These are phyloP conservation scores for Pararge aegeria DNA, from an alignment of 1,140 invertebrate species.

Conservation along the genomic window DNA sequence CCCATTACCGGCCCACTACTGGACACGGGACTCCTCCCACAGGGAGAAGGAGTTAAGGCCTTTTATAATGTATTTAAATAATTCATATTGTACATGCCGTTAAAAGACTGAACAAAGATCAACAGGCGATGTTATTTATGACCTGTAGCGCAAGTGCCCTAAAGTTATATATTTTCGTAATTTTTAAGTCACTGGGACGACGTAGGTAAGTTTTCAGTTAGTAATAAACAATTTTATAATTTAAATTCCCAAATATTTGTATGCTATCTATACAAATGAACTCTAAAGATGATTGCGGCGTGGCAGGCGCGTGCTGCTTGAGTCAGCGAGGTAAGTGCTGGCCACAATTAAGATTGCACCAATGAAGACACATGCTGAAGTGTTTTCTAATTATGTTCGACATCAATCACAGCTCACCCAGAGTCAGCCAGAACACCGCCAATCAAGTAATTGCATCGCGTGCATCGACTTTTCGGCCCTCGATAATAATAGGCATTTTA, in stretches of 20 bases:
- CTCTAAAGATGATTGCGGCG: constrained; percentile 25
- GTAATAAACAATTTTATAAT: no score
- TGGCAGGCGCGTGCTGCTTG: constrained; percentile 52
- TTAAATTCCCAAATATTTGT: constrained; percentile 6
- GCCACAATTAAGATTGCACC: constrained; percentile 71
- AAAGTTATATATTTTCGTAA: no score
- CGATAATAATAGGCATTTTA: constrained; percentile 80
- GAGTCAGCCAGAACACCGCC: constrained; percentile 67
- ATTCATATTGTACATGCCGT: no score
- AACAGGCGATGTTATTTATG: no score
- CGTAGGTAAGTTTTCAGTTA: no score
- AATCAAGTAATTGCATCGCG: constrained; percentile 79
- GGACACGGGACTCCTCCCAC: no score
- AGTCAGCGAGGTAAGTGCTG: constrained; percentile 73
- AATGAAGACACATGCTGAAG: constrained; percentile 76
- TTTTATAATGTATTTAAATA: no score
- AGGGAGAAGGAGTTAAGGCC: no score
- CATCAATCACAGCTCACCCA: constrained; percentile 69
- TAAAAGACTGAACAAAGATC: no score
- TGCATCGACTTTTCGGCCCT: constrained; percentile 77
- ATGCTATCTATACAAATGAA: constrained; percentile 28
- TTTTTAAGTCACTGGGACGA: no score
- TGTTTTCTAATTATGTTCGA: constrained; percentile 78
- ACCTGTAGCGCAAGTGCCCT: no score
- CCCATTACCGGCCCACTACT: no score